Percentiles rank a stretch among this genome's conserved stretches.
phyloP scores from a whole-genome alignment of 2,113 vertebrate genomes.

The Mustela lutreola region DNA sequence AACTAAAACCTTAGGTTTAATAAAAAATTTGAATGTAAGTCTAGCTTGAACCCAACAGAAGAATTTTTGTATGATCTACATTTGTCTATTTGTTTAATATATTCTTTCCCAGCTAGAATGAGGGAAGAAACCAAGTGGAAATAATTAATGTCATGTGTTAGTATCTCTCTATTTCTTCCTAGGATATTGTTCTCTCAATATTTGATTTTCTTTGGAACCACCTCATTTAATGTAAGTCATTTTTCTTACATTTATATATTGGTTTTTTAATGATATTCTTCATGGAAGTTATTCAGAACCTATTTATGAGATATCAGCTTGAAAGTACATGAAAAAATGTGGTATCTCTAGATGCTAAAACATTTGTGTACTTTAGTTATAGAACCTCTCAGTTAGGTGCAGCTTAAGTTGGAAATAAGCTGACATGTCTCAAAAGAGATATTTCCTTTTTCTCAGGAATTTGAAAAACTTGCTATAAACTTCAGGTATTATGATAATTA shows the following conservation, averaged over 20 bases:
- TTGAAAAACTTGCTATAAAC: background rate
- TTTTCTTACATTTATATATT: background rate
- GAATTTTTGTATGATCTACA: background rate
- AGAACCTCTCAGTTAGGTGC: background rate
- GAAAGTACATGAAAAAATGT: background rate
- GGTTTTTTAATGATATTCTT: background rate
- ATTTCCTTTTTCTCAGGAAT: background rate
- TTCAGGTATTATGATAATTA: background rate
- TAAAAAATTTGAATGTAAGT: background rate
- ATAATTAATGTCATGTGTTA: background rate
- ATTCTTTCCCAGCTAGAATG: background rate
- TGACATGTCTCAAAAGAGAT: background rate
- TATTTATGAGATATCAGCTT: background rate
- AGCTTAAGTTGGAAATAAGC: background rate
- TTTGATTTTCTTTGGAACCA: background rate
- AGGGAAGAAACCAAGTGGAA: background rate
- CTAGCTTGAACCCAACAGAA: background rate
- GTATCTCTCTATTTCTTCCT: background rate
- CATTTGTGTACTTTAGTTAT: background rate
- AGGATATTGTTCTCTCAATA: background rate
- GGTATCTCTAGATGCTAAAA: background rate
- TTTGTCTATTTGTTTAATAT: background rate
- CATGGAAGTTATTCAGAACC: background rate
- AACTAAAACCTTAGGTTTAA: background rate
- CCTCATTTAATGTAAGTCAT: background rate